Conservation (phyloP, 2,888 invertebrate genomes). For the Proisotoma minuta region DNA sequence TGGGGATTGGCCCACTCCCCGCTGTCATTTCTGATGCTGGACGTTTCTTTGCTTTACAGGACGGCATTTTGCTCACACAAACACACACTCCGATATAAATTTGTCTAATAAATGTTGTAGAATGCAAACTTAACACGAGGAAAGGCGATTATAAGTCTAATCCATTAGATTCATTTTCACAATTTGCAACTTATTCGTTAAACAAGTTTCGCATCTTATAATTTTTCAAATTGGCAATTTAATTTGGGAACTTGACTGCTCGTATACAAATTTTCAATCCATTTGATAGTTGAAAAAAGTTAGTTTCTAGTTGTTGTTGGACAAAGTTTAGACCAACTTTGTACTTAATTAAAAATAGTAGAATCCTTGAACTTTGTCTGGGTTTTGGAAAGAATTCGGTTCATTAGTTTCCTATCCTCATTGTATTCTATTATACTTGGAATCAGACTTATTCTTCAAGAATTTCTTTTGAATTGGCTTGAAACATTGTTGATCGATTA, state of each 20-base stretch:
- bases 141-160: neutral
- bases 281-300: neutral
- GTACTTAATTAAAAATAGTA: constrained; percentile 6
- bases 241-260: neutral
- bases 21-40: neutral
- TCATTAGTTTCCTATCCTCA: constrained; percentile 3
- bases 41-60: constrained; percentile 10
- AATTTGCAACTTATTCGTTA: neutral
- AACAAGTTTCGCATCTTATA: too few relatives aligned
- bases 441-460: neutral
- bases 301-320: neutral
- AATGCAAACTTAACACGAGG: too few relatives aligned
- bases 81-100: too few relatives aligned
- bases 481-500: constrained; percentile 2
- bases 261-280: neutral
- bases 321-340: neutral
- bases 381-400: neutral
- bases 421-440: neutral
- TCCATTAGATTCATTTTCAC: neutral
- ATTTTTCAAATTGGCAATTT: too few relatives aligned
- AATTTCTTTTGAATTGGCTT: neutral
- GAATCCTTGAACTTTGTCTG: constrained; percentile 4
- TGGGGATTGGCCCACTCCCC: neutral
- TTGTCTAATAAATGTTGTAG: too few relatives aligned
- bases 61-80: neutral